Evolutionary conservation across 2,113 vertebrate species (phyloP).

Genomic region (Phrynocephalus versicolor): DNA sequence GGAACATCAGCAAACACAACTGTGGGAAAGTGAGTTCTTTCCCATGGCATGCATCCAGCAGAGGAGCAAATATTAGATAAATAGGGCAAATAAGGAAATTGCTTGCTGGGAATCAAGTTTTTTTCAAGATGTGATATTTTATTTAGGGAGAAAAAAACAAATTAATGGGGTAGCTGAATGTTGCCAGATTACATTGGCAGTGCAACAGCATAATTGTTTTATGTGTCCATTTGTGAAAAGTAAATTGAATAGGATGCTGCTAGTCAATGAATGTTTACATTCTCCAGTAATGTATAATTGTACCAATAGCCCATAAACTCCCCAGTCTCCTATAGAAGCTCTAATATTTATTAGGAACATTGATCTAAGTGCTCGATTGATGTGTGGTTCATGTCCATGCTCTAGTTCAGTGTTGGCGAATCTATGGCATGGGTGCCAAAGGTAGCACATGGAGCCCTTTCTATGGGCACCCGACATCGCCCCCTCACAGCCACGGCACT

Average conservation of each 20-base stretch:
- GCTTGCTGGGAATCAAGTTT: not conserved
- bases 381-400: not conserved
- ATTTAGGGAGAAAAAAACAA: not conserved
- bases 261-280: not conserved
- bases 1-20: slow-evolving; percentile 28
- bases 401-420: too few species aligned
- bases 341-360: not conserved
- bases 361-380: not conserved
- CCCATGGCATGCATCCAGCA: slow-evolving; percentile 7
- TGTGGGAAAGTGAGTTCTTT: slow-evolving; percentile 39
- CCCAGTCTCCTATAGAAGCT: not conserved
- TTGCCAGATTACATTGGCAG: not conserved
- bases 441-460: too few species aligned
- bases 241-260: not conserved
- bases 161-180: not conserved
- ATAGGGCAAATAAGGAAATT: slow-evolving; percentile 32
- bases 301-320: not conserved
- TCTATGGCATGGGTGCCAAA: too few species aligned
- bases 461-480: too few species aligned
- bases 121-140: slow-evolving; percentile 14
- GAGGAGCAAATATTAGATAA: slow-evolving; percentile 20
- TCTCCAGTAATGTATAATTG: not conserved
- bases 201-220: not conserved
- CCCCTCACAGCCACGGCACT: too few species aligned
- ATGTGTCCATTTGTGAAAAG: not conserved